phyloP scores from a whole-genome alignment of 2,888 invertebrate genomes.

The Tanypteryx hageni region DNA sequence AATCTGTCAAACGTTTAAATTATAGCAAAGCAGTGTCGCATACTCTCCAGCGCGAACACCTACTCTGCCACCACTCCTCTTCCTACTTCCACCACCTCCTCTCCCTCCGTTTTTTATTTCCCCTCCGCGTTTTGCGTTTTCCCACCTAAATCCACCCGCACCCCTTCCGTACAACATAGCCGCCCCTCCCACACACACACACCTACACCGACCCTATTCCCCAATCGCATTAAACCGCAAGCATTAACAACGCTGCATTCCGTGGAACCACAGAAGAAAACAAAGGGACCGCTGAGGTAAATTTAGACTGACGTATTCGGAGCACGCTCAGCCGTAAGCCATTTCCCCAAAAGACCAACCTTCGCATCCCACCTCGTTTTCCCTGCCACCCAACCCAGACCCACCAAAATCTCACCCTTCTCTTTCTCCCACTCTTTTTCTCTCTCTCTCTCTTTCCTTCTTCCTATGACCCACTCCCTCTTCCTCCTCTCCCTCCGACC shows the following conservation, averaged over 20 bases:
- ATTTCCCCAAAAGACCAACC: slow-evolving; percentile 20
- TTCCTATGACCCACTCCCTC: background rate
- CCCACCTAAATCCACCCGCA: background rate
- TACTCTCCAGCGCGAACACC: no score
- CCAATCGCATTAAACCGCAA: slow-evolving; percentile 53
- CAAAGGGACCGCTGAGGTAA: slow-evolving; percentile 24
- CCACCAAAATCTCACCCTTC: background rate
- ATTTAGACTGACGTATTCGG: slow-evolving; percentile 54
- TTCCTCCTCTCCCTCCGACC: background rate
- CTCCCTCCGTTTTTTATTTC: background rate
- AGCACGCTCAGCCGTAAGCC: slow-evolving; percentile 19
- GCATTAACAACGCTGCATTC: slow-evolving; percentile 42
- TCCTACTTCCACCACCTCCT: background rate
- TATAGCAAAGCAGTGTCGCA: no score
- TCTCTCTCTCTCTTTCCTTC: background rate
- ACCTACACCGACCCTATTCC: slow-evolving; percentile 32
- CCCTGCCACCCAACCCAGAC: background rate
- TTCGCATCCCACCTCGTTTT: slow-evolving; percentile 5
- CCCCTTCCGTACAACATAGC: background rate
- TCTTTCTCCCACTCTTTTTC: background rate
- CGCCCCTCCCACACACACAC: background rate
- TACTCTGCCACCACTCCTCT: background rate
- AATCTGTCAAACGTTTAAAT: no score
- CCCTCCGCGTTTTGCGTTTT: background rate
- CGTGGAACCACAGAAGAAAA: slow-evolving; percentile 47